Conservation (phyloP, 2,888 invertebrate genomes). For the Girardia tigrina region DNA sequence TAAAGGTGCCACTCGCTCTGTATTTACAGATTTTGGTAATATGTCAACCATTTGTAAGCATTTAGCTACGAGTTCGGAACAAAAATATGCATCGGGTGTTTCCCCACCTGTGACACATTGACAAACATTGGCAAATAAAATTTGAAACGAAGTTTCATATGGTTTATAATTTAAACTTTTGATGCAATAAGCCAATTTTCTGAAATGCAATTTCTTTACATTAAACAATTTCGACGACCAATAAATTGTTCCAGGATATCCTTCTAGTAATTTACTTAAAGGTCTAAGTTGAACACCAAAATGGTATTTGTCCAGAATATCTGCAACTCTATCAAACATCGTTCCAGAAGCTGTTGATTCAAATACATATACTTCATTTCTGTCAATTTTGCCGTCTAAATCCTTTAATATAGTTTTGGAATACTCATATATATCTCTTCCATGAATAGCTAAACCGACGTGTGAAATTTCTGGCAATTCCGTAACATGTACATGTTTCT, state of each 20-base stretch:
- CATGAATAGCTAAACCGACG: neutral
- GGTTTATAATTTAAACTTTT: neutral
- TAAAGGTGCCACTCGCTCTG: neutral
- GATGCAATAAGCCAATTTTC: neutral
- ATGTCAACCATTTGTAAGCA: neutral
- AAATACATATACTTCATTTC: neutral
- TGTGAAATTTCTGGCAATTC: neutral
- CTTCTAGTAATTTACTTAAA: neutral
- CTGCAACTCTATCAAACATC: neutral
- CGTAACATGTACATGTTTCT: neutral
- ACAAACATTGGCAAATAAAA: neutral
- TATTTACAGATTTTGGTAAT: neutral
- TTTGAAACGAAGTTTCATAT: neutral
- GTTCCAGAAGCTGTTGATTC: neutral
- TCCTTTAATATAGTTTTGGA: neutral
- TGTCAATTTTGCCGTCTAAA: neutral
- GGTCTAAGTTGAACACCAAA: constrained; percentile 1
- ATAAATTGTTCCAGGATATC: neutral
- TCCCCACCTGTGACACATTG: neutral
- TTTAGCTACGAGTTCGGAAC: neutral
- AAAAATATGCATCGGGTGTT: neutral
- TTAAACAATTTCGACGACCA: neutral
- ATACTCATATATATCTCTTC: neutral
- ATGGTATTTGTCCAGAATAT: neutral
- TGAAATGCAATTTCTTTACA: neutral